Percentiles rank a stretch among this genome's conserved stretches.
phyloP scores from a whole-genome alignment of 2,888 invertebrate genomes.

The Catocala sponsa region DNA sequence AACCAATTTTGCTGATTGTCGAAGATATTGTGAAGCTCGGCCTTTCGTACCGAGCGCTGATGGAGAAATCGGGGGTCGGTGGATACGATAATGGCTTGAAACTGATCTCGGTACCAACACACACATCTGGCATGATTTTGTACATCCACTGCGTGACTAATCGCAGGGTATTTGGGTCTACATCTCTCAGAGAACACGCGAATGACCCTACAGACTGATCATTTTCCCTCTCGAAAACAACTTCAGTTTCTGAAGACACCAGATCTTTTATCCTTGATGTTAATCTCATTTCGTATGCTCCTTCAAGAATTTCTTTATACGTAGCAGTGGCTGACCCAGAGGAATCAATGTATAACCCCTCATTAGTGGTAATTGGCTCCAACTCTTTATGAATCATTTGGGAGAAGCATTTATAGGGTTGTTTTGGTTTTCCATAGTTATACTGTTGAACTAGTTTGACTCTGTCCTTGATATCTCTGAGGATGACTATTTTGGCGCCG shows the following conservation, averaged over 20 bases:
- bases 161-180: constrained; percentile 73
- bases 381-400: constrained; percentile 78
- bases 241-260: constrained; percentile 79
- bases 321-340: constrained; percentile 78
- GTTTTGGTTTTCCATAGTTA: constrained; percentile 75
- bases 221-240: constrained; percentile 71
- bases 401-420: constrained; percentile 71
- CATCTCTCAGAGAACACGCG: constrained; percentile 71
- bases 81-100: constrained; percentile 69
- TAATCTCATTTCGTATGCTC: constrained; percentile 70
- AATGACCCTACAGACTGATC: constrained; percentile 69
- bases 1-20: constrained; percentile 72
- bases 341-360: constrained; percentile 74
- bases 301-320: constrained; percentile 71
- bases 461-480: constrained; percentile 75
- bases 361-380: constrained; percentile 66
- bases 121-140: constrained; percentile 68
- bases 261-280: constrained; percentile 78
- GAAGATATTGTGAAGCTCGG: constrained; percentile 70
- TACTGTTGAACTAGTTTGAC: constrained; percentile 80
- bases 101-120: constrained; percentile 73
- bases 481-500: constrained; percentile 74
- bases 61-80: constrained; percentile 67
- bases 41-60: constrained; percentile 74
- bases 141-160: constrained; percentile 79